Evolutionary conservation across 35 echinoderm and acorn worm genomes (phyloP), one percentile per base, ranked within the genome.

Genomic region (Anneissia japonica): DNA sequence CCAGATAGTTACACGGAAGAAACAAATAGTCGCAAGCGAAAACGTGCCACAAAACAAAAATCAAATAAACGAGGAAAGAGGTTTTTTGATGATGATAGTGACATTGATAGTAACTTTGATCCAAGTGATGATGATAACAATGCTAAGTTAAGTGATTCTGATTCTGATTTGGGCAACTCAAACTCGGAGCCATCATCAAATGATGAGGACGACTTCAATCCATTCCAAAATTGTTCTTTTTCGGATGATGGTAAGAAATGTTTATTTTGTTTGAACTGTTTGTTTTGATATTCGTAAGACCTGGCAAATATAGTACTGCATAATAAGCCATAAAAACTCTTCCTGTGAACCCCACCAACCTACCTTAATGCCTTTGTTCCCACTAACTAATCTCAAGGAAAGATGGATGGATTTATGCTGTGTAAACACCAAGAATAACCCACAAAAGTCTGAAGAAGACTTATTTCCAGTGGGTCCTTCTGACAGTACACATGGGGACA

Each of bases 121-220:
- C 31, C 82, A 9, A 38, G 83, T 32, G 86, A 84, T 75, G 75
- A 79, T 79, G 36, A 38, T 0, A 81, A 36, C 0, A 39, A 26
- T 23, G 17, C 23, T 16, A 64, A 23, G 19, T 64, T 64, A 26
- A 64, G 51, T 64, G 51, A 64, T 23, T 3, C 11, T 9, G 19
- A 64, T 16, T 64, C 51, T 64, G 51, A 64, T 64, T 16, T 23
- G 2, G 51, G 51, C 2, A 64, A 14, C 14, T 43, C 40, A 43
- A 43, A 64, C 26, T 64, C 51, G 26, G 51, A 64, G 19, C 51
- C 21, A 11, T 38, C 35, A 7, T 81, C 79, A 81, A 81, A 81
- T 36, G 87, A 87, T 23, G 93, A 96, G 55, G 93, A 96, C 38
- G 94, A 93, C 46, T 91, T 97, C 92, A 99, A 97, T 86, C 96